Evolutionary conservation across 1,140 invertebrate genomes (phyloP), one percentile per base, ranked within the genome.

Genomic region (Trichonephila clavata): DNA sequence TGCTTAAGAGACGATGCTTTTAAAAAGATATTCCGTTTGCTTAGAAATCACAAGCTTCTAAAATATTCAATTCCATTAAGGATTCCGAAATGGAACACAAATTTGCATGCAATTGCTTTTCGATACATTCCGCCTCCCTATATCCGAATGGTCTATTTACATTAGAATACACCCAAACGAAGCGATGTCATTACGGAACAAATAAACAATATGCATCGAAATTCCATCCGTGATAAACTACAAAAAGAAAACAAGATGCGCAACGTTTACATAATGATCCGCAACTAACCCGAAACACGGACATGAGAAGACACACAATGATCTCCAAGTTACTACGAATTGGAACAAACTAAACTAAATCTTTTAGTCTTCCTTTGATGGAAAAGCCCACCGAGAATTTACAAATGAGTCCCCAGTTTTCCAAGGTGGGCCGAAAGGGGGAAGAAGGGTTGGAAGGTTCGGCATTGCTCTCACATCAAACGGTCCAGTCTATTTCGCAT

Each of bases 281-380:
- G 14, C 0, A 77, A 18, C 68, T 27, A 77, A 18, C 24, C 32
- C 27, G 68, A 77, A 77, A 18, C 24, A 14, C 27, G 68, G 27
- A 27, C 68, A 77, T 32, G 68, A 77, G 68, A 77, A 77, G 27
- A 77, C 27, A 77, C 27, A 32, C 68, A 77, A 27, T 6, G 68
- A 14, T 27, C 68, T 77, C 68, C 68, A 77, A 14, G 24, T 24
- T 20, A 14, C 68, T 32, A 77, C 68, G 39, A 77, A 77, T 77
- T 77, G 68, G 27, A 50, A 77, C 68, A 77, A 77, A 77, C 68
- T 77, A 77, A 77, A 77, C 32, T 27, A 77, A 77, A 77, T 77
- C 68, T 77, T 77, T 77, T 77, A 77, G 68, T 77, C 68, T 77
- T 77, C 68, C 68, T 77, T 32, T 77, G 68, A 77, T 77, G 68